A percentile compares a stretch with the other conserved stretches of the same genome.
phyloP scores from a whole-genome alignment of 2,113 vertebrate species.

The Neofelis nebulosa region DNA sequence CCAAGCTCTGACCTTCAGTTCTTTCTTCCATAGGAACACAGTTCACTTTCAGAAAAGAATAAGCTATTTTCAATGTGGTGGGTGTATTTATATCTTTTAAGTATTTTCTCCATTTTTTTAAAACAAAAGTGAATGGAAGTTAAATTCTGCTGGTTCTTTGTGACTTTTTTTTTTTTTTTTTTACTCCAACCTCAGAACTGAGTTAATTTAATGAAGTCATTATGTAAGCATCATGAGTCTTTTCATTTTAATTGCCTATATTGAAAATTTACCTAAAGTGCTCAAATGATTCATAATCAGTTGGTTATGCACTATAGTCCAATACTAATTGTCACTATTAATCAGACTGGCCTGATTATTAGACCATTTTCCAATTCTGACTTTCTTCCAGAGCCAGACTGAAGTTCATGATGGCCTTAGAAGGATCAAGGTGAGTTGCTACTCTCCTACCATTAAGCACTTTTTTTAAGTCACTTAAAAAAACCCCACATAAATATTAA shows the following conservation, averaged over 20 bases:
- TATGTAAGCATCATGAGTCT: constrained; percentile 77
- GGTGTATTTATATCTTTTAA: neutral
- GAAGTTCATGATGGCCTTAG: constrained; percentile 38
- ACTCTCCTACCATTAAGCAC: neutral
- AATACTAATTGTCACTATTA: constrained; percentile 78
- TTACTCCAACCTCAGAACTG: constrained; percentile 52
- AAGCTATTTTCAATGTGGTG: neutral
- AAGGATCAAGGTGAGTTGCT: constrained; percentile 66
- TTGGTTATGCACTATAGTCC: constrained; percentile 71
- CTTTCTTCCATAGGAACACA: neutral
- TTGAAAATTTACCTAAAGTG: constrained; percentile 81
- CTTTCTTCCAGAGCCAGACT: constrained; percentile 56
- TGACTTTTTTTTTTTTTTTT: constrained; percentile 8
- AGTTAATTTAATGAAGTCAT: constrained; percentile 79
- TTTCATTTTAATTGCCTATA: constrained; percentile 77
- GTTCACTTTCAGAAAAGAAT: constrained; percentile 50
- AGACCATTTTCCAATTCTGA: constrained; percentile 65
- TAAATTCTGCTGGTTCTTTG: constrained; percentile 51
- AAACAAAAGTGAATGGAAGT: constrained; percentile 50
- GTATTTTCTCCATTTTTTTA: constrained; percentile 41
- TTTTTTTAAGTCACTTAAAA: constrained; percentile 51
- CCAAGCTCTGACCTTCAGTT: constrained; percentile 33
- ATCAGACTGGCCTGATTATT: constrained; percentile 75
- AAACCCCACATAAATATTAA: constrained; percentile 60
- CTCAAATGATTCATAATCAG: constrained; percentile 80